Percentiles rank a stretch among this genome's conserved stretches.
Evolutionary conservation across 2,797 vertebrate genomes (phyloP).

Genomic region (Ptychadena robeensis): DNA sequence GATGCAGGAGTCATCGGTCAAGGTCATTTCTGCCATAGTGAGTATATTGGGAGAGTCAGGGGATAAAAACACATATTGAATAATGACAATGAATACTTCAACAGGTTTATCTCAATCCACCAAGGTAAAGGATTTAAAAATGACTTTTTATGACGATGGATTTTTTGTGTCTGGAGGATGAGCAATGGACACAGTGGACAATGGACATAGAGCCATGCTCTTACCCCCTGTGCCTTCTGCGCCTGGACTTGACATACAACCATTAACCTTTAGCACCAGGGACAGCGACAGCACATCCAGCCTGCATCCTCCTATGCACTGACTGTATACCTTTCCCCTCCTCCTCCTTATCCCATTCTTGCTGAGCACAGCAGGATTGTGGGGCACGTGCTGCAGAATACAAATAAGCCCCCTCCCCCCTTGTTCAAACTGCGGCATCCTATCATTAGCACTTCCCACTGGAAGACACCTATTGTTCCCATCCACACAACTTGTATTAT

Average conservation of each 20-base stretch:
- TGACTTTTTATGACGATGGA: neutral
- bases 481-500: neutral
- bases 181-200: neutral
- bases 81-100: neutral
- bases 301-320: neutral
- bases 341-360: neutral
- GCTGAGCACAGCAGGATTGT: conserved; percentile 38
- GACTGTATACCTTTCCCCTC: neutral
- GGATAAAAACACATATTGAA: neutral
- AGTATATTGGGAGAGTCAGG: too few species aligned
- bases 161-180: neutral
- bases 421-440: conserved; percentile 33
- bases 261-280: conserved; percentile 74
- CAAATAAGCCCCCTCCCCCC: conserved; percentile 42
- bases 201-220: neutral
- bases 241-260: conserved; percentile 1
- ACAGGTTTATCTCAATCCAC: neutral
- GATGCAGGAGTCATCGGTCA: neutral
- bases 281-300: conserved; percentile 67
- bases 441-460: neutral
- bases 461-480: neutral
- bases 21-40: conserved; percentile 1
- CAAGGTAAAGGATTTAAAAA: neutral
- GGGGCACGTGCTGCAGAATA: conserved; percentile 43
- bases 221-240: conserved; percentile 45